Conservation (phyloP, 2,797 vertebrate species). For the Monodelphis domestica region DNA sequence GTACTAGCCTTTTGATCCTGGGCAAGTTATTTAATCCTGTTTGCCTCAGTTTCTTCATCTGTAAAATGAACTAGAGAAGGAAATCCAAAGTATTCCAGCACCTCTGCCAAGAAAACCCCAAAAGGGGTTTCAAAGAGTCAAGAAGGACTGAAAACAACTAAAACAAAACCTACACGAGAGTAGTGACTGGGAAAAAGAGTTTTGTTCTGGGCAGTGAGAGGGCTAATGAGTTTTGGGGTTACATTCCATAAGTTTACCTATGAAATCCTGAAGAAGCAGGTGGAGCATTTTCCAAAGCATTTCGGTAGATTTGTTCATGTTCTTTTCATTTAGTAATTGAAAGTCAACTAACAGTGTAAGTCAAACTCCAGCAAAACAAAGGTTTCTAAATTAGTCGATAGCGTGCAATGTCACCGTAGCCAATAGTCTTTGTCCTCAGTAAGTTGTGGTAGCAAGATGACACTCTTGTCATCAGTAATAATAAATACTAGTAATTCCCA, state of each 20-base stretch:
- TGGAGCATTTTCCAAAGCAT: neutral
- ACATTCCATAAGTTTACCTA: neutral
- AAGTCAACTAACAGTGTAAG: neutral
- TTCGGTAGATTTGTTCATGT: neutral
- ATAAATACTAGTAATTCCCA: neutral
- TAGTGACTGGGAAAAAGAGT: neutral
- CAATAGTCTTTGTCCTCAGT: neutral
- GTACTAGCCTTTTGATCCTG: too few species aligned
- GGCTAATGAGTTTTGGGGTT: neutral
- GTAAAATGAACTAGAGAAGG: too few species aligned
- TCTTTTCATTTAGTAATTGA: neutral
- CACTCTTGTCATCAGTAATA: neutral
- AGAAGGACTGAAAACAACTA: too few species aligned
- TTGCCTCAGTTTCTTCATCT: too few species aligned
- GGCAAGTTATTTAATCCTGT: too few species aligned
- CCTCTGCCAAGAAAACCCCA: too few species aligned
- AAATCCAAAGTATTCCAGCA: too few species aligned
- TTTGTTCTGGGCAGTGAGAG: neutral
- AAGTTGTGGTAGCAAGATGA: neutral
- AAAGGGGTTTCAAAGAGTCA: too few species aligned
- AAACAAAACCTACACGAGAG: too few species aligned
- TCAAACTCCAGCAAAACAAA: neutral
- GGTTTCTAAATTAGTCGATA: neutral
- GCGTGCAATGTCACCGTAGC: neutral
- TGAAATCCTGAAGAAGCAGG: neutral